Conservation (phyloP, 1,140 invertebrate species). For the Brachionus koreanus region DNA sequence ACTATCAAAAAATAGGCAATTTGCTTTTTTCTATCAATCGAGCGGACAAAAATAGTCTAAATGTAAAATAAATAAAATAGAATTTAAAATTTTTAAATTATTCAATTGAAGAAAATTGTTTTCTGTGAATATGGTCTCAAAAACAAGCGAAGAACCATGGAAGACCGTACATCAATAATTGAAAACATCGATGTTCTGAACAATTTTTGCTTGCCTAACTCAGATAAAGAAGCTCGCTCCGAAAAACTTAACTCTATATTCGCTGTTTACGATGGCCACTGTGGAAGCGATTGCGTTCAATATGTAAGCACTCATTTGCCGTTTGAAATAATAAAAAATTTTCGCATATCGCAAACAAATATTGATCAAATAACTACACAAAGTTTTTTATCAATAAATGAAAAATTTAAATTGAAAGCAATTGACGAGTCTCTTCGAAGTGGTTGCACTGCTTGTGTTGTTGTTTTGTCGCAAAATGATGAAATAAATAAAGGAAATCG, state of each 20-base stretch:
- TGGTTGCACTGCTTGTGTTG: constrained; percentile 81
- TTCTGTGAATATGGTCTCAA: constrained; percentile 37
- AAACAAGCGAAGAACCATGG: constrained; percentile 38
- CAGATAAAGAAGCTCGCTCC: not conserved
- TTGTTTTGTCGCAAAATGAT: constrained; percentile 61
- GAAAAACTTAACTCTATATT: not conserved
- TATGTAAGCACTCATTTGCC: constrained; percentile 83
- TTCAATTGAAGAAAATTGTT: not conserved
- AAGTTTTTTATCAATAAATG: constrained; percentile 78
- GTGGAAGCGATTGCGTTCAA: constrained; percentile 79
- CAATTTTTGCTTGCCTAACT: not conserved
- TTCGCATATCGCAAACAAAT: constrained; percentile 54
- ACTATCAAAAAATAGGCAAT: not conserved
- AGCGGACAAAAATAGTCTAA: not conserved
- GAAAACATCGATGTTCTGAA: constrained; percentile 24
- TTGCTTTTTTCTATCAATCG: constrained; percentile 30
- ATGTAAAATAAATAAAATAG: not conserved
- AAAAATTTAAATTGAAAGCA: constrained; percentile 71
- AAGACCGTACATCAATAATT: constrained; percentile 15
- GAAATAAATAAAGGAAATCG: constrained; percentile 67
- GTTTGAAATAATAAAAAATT: constrained; percentile 67
- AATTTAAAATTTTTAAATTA: not conserved
- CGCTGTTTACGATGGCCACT: constrained; percentile 91
- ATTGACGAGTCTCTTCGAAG: constrained; percentile 63
- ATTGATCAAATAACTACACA: constrained; percentile 70